Evolutionary conservation across 92 coral and sea anemone species (phyloP).

Genomic region (Siderastrea siderea): DNA sequence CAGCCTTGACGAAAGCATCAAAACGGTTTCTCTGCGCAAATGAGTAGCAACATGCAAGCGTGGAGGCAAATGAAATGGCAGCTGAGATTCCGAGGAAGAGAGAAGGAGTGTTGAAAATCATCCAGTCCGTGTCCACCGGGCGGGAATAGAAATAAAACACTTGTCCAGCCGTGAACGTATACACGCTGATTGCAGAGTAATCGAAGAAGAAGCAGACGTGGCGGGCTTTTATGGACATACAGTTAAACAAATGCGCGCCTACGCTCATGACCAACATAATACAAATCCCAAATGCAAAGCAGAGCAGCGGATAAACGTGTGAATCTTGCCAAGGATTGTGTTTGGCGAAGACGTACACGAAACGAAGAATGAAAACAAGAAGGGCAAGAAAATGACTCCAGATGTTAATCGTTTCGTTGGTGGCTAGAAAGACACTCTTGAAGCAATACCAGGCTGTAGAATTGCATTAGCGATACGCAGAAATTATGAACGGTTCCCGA

Average conservation of each 20-base stretch:
- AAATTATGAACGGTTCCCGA: slow-evolving; percentile 86
- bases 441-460: slow-evolving; percentile 78
- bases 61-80: slow-evolving; percentile 67
- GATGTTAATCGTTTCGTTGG: slow-evolving; percentile 91
- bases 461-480: slow-evolving; percentile 90
- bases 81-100: slow-evolving; percentile 77
- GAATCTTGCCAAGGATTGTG: slow-evolving; percentile 71
- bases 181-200: slow-evolving; percentile 90
- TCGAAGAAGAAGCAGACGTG: slow-evolving; percentile 95
- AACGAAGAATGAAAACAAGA: slow-evolving; percentile 73
- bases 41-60: slow-evolving; percentile 77
- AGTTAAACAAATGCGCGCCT: slow-evolving; percentile 91
- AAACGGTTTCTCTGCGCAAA: slow-evolving; percentile 67
- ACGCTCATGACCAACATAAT: slow-evolving; percentile 86
- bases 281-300: slow-evolving; percentile 89
- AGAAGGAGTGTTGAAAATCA: slow-evolving; percentile 48
- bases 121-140: slow-evolving; percentile 52
- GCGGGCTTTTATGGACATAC: slow-evolving; percentile 85
- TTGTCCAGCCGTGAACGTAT: slow-evolving; percentile 84
- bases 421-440: slow-evolving; percentile 73
- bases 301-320: slow-evolving; percentile 80
- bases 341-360: slow-evolving; percentile 62
- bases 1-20: slow-evolving; percentile 75
- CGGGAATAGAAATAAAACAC: slow-evolving; percentile 87
- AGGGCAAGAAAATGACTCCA: slow-evolving; percentile 94